phyloP scores from a whole-genome alignment of 2,888 invertebrate genomes.

The Hyposoter dolosus region DNA sequence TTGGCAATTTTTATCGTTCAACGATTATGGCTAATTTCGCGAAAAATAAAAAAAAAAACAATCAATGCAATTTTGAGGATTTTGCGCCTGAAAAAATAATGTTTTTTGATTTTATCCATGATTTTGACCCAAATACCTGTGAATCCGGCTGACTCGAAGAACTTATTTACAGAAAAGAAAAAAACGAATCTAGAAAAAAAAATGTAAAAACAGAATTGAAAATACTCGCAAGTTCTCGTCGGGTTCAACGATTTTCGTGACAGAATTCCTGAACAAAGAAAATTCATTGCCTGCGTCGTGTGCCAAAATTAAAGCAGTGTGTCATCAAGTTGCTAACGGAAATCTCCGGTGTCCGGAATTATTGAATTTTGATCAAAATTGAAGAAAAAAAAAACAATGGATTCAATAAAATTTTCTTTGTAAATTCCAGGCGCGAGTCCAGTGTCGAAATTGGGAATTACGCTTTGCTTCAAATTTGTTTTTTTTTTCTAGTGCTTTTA shows the following conservation, averaged over 20 bases:
- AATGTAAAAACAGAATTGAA: not conserved
- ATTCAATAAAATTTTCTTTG: not conserved
- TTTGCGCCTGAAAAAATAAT: not conserved
- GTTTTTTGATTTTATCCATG: not conserved
- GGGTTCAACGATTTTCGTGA: not conserved
- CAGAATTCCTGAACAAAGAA: slow-evolving; percentile 10
- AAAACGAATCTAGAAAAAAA: not conserved
- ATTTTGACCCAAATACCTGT: not conserved
- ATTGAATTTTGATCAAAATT: not conserved
- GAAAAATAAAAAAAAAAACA: not conserved
- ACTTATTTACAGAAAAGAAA: slow-evolving; percentile 3
- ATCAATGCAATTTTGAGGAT: not conserved
- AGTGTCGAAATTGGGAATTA: not conserved
- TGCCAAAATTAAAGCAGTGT: slow-evolving; percentile 7
- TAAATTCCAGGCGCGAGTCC: not conserved
- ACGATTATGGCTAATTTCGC: not conserved
- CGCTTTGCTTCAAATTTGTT: too few relatives aligned
- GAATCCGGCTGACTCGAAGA: not conserved
- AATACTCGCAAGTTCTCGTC: not conserved
- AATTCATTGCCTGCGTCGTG: slow-evolving; percentile 2
- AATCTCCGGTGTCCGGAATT: not conserved
- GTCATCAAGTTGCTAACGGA: not conserved
- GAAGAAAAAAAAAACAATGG: not conserved
- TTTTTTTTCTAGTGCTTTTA: too few relatives aligned
- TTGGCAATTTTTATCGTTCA: not conserved